Conservation (phyloP, 2,113 vertebrate genomes). For the Aptenodytes forsteri region DNA sequence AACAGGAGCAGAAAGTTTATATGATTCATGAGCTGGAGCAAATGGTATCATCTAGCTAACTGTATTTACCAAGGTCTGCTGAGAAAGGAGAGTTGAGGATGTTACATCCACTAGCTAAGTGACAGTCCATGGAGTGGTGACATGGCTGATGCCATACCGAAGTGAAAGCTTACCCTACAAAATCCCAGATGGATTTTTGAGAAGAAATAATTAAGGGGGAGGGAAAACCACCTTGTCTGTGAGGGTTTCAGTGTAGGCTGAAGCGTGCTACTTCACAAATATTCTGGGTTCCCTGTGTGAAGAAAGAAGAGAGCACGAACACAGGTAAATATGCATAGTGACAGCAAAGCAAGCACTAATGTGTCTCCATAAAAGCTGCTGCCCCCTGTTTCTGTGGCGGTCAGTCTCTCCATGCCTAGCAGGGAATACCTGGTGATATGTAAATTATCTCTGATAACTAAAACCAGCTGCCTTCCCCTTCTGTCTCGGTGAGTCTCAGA, state of each 20-base stretch:
- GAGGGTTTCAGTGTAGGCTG: neutral
- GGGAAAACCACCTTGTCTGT: neutral
- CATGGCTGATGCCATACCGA: neutral
- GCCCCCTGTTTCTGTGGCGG: neutral
- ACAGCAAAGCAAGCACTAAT: neutral
- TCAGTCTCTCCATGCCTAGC: neutral
- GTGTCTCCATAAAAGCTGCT: neutral
- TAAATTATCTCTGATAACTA: neutral
- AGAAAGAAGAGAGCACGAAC: neutral
- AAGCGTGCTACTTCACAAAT: neutral
- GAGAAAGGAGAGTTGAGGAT: neutral
- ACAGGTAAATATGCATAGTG: neutral
- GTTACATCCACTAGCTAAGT: neutral
- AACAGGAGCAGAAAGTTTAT: neutral
- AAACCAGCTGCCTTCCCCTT: neutral
- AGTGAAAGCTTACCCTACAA: neutral
- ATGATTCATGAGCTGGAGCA: neutral
- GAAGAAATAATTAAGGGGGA: neutral
- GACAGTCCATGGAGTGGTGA: neutral
- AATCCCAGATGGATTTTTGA: neutral
- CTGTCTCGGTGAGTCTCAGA: neutral
- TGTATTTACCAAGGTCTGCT: neutral
- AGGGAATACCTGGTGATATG: neutral
- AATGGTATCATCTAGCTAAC: neutral
- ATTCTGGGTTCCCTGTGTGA: neutral